Evolutionary conservation across 2,888 invertebrate genomes (phyloP).

Genomic region (Noctua janthe): DNA sequence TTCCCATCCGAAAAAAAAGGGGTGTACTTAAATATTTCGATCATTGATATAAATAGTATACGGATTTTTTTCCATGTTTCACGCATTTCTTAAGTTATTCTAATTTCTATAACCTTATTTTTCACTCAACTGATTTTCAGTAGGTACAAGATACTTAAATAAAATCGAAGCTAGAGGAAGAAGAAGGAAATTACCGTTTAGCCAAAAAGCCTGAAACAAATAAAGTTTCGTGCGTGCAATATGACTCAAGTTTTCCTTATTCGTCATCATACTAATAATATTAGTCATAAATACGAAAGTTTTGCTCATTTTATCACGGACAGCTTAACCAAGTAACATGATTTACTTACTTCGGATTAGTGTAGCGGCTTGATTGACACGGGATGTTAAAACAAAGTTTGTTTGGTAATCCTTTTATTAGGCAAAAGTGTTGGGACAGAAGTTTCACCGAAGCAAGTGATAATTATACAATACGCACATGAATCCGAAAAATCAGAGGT

Average conservation of each 20-base stretch:
- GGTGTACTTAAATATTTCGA: too few relatives aligned
- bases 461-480: too few relatives aligned
- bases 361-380: conserved; percentile 49
- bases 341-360: conserved; percentile 55
- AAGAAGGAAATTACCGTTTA: not conserved
- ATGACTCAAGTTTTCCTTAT: conserved; percentile 40
- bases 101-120: too few relatives aligned
- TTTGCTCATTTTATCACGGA: conserved; percentile 37
- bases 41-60: not conserved
- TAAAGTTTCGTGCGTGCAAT: not conserved
- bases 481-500: too few relatives aligned
- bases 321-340: conserved; percentile 46
- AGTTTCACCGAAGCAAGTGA: too few relatives aligned
- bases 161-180: not conserved
- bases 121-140: not conserved
- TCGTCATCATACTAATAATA: conserved; percentile 20
- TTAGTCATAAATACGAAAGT: conserved; percentile 27
- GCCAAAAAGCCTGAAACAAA: not conserved
- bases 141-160: not conserved
- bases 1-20: too few relatives aligned
- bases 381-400: conserved; percentile 51
- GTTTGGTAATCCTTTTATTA: conserved; percentile 54
- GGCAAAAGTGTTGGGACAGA: not conserved
- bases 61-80: not conserved
- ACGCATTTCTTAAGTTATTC: not conserved